Percentiles rank a stretch among this genome's conserved stretches.
Evolutionary conservation across 2,888 invertebrate species (phyloP).

Genomic region (Sisyra nigra): DNA sequence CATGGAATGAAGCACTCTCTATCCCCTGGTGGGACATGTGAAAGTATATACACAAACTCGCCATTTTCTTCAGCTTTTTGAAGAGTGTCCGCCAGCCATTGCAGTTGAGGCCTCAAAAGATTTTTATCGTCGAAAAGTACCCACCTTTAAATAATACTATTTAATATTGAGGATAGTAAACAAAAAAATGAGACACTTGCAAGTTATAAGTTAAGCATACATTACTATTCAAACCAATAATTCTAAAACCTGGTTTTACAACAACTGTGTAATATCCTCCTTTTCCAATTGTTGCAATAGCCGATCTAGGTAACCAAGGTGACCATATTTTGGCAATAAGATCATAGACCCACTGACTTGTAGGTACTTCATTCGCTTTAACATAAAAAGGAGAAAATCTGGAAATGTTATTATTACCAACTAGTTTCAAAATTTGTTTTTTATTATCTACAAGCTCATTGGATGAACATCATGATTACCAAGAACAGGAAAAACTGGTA

Average conservation of each 20-base stretch:
- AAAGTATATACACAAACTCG: constrained; percentile 34
- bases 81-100: constrained; percentile 65
- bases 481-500: too few species aligned
- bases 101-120: constrained; percentile 58
- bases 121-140: constrained; percentile 29
- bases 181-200: too few species aligned
- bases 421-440: too few species aligned
- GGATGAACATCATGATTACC: too few species aligned
- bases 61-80: constrained; percentile 51
- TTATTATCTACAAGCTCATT: too few species aligned
- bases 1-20: too few species aligned
- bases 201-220: constrained; percentile 59
- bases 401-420: too few species aligned
- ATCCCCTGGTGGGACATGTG: too few species aligned
- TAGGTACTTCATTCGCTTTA: too few species aligned
- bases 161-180: too few species aligned
- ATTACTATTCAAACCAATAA: constrained; percentile 68
- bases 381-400: too few species aligned
- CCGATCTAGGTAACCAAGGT: constrained; percentile 47
- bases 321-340: constrained; percentile 54
- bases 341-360: constrained; percentile 59
- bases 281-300: constrained; percentile 37
- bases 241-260: constrained; percentile 49
- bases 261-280: constrained; percentile 66
- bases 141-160: too few species aligned